Percentiles rank a stretch among this genome's conserved stretches.
Conservation (phyloP, 2,888 invertebrate genomes). For the Tuberolachnus salignus region DNA sequence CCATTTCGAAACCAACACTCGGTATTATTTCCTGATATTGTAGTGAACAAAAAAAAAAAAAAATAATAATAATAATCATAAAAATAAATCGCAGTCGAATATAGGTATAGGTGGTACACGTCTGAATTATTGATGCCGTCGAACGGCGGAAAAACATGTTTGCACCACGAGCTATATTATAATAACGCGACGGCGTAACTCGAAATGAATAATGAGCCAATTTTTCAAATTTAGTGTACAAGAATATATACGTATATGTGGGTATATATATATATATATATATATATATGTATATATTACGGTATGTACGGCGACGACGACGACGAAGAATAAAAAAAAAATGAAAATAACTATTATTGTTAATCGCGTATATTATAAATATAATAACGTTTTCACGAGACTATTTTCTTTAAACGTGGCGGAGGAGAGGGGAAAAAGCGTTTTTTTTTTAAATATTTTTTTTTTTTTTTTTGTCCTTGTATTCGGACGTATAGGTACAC, state of each 20-base stretch:
- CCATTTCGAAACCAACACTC: conserved; percentile 11
- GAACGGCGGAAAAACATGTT: conserved; percentile 20
- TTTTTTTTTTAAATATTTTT: no score
- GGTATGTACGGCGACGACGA: neutral
- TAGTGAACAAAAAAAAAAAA: neutral
- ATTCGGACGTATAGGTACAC: neutral
- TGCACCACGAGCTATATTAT: neutral
- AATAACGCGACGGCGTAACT: neutral
- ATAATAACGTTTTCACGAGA: neutral
- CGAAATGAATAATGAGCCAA: conserved; percentile 23
- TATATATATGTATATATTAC: no score
- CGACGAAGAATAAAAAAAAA: neutral
- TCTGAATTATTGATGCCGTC: conserved; percentile 36
- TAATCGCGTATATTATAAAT: conserved; percentile 2
- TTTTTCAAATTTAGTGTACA: conserved; percentile 30
- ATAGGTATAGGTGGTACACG: no score
- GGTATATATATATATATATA: no score
- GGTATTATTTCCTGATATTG: conserved; percentile 27
- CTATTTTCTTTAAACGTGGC: neutral
- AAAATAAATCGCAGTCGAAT: no score
- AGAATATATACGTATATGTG: no score
- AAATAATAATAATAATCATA: neutral
- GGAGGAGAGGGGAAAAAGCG: neutral
- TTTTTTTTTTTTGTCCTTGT: conserved; percentile 6
- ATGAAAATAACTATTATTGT: neutral